Percentiles rank a stretch among this genome's conserved stretches.
phyloP scores from a whole-genome alignment of 2,113 vertebrate species.

The Cromileptes altivelis region DNA sequence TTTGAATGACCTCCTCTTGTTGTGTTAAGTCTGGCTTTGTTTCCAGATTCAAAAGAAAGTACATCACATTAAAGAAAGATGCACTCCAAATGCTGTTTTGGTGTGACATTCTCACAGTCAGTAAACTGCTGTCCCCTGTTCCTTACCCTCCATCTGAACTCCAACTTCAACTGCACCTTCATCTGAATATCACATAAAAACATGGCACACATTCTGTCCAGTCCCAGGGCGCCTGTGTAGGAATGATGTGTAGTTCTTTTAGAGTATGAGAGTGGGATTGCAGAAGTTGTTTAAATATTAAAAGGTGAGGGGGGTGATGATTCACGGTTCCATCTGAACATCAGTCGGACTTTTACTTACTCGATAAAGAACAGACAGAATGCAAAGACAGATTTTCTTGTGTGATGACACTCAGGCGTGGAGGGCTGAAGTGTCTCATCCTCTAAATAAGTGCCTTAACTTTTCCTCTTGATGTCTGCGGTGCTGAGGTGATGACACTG shows the following conservation, averaged over 20 bases:
- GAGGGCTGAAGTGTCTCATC: neutral
- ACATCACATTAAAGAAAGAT: neutral
- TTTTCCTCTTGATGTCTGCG: neutral
- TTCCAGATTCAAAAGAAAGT: neutral
- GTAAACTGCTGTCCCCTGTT: neutral
- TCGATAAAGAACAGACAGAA: slow-evolving; percentile 25
- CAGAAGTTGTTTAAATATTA: slow-evolving; percentile 38
- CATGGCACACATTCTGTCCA: neutral
- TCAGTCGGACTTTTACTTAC: slow-evolving; percentile 10
- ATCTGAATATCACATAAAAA: slow-evolving; percentile 27
- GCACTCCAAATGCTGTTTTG: neutral
- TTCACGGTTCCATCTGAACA: slow-evolving; percentile 19
- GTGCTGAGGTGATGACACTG: neutral
- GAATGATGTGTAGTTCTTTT: slow-evolving; percentile 24
- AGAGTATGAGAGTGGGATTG: neutral
- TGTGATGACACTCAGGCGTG: neutral
- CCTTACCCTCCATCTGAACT: slow-evolving; percentile 26
- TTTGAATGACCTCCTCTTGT: neutral
- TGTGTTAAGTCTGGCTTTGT: neutral
- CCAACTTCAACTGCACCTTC: slow-evolving; percentile 26
- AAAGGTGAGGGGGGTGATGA: slow-evolving; percentile 31
- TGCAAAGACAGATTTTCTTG: slow-evolving; percentile 1
- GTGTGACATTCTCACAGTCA: slow-evolving; percentile 2
- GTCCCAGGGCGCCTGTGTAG: slow-evolving; percentile 19
- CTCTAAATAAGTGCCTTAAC: neutral